Percentiles rank a stretch among this genome's conserved stretches.
Conservation (phyloP, 2,797 vertebrate genomes). For the Malacoctenus gilli region DNA sequence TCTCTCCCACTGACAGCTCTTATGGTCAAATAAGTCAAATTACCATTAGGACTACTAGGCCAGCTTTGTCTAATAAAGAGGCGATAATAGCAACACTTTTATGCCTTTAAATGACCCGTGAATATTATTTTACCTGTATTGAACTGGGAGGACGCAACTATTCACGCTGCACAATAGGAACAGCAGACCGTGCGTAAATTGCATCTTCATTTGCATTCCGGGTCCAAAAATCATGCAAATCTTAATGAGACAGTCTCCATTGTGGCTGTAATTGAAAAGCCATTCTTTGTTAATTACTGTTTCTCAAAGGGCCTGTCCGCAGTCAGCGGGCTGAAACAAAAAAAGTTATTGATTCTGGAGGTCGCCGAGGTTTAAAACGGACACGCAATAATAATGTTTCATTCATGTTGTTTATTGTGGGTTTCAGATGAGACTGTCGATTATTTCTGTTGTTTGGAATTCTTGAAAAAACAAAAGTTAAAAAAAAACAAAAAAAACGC, state of each 20-base stretch:
- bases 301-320: conserved; percentile 76
- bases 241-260: conserved; percentile 84
- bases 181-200: conserved; percentile 83
- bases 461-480: conserved; percentile 2
- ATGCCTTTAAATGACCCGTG: conserved; percentile 79
- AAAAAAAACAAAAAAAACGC: conserved; percentile 7
- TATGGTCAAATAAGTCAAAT: conserved; percentile 57
- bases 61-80: conserved; percentile 62
- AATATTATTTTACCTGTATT: conserved; percentile 84
- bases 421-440: conserved; percentile 28
- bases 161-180: conserved; percentile 80
- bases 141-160: conserved; percentile 77
- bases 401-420: conserved; percentile 47
- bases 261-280: conserved; percentile 84
- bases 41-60: conserved; percentile 40
- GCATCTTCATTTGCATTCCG: conserved; percentile 85
- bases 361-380: conserved; percentile 59
- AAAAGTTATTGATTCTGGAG: conserved; percentile 75
- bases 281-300: conserved; percentile 82
- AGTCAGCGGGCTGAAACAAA: conserved; percentile 81
- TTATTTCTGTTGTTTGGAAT: neutral
- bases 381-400: conserved; percentile 46
- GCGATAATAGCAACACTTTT: conserved; percentile 66
- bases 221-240: conserved; percentile 82
- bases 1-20: conserved; percentile 18